These are phyloP conservation scores for Hydroisotoma schaefferi DNA, from an alignment of 2,888 invertebrate genomes.

Conservation along the genomic window DNA sequence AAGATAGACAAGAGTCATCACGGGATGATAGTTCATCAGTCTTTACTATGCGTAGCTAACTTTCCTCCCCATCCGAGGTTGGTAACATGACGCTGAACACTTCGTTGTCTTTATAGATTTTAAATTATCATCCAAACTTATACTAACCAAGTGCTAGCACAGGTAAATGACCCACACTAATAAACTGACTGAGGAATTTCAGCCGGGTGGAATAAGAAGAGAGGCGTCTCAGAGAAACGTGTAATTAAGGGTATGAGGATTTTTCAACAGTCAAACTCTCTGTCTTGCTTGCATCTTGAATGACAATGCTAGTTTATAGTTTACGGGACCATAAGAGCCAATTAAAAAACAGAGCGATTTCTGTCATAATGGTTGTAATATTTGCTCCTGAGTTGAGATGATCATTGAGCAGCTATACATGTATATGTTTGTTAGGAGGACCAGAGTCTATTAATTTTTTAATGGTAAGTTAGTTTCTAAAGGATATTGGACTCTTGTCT, in stretches of 20 bases:
- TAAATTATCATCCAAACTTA: too few relatives aligned
- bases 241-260: constrained; percentile 8
- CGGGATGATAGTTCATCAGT: neutral
- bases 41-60: neutral
- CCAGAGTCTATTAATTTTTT: too few relatives aligned
- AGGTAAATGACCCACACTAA: constrained; percentile 12
- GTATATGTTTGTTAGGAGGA: too few relatives aligned
- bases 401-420: too few relatives aligned
- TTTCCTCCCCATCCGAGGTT: too few relatives aligned
- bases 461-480: too few relatives aligned
- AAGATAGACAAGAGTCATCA: too few relatives aligned
- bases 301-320: constrained; percentile 11
- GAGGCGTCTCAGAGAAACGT: constrained; percentile 1
- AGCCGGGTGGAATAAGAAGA: constrained; percentile 4
- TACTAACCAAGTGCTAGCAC: too few relatives aligned
- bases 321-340: constrained; percentile 7
- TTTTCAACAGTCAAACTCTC: constrained; percentile 4
- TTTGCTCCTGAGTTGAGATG: neutral
- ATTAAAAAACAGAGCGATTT: constrained; percentile 11
- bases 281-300: neutral
- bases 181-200: too few relatives aligned
- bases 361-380: constrained; percentile 6
- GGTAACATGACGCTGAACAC: too few relatives aligned
- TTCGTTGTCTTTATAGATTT: too few relatives aligned
- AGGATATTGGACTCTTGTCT: too few relatives aligned